Percentiles rank a stretch among this genome's conserved stretches.
Evolutionary conservation across 1,140 invertebrate genomes (phyloP).

Genomic region (Aphaenogaster rudis): DNA sequence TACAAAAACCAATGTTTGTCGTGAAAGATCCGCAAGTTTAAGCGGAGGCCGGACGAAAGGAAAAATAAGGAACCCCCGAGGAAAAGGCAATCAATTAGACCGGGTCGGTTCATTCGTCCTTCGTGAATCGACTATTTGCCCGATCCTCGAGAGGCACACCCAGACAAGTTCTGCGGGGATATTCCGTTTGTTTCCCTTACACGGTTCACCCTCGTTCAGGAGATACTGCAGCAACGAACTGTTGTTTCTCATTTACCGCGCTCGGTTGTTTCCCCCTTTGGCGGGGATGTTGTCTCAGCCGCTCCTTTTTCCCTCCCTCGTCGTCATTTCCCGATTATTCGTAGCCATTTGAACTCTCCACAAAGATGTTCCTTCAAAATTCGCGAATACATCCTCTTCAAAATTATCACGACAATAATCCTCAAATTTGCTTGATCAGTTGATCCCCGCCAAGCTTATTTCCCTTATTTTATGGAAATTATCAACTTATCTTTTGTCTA

Average conservation of each 20-base stretch:
- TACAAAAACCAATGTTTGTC: not conserved
- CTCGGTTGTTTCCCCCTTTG: constrained; percentile 77
- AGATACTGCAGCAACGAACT: constrained; percentile 45
- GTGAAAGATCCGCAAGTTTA: not conserved
- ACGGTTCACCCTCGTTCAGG: constrained; percentile 51
- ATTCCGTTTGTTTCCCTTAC: constrained; percentile 75
- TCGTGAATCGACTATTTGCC: constrained; percentile 80
- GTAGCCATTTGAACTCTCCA: constrained; percentile 91
- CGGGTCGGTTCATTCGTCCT: constrained; percentile 49
- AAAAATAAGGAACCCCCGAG: constrained; percentile 6
- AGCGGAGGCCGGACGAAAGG: not conserved
- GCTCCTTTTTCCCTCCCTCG: constrained; percentile 17
- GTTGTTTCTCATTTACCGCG: constrained; percentile 79
- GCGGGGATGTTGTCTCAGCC: constrained; percentile 76
- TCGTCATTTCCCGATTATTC: constrained; percentile 87
- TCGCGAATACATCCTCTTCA: not conserved
- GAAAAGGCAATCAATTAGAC: constrained; percentile 84
- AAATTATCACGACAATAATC: not conserved
- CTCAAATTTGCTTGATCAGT: not conserved
- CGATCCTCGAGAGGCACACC: constrained; percentile 74
- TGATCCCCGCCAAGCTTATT: not conserved
- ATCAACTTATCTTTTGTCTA: not conserved
- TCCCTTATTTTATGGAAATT: not conserved
- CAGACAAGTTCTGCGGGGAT: constrained; percentile 64
- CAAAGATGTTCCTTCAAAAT: not conserved